phyloP scores from a whole-genome alignment of 2,797 vertebrate species.

The Sebastes diploproa region DNA sequence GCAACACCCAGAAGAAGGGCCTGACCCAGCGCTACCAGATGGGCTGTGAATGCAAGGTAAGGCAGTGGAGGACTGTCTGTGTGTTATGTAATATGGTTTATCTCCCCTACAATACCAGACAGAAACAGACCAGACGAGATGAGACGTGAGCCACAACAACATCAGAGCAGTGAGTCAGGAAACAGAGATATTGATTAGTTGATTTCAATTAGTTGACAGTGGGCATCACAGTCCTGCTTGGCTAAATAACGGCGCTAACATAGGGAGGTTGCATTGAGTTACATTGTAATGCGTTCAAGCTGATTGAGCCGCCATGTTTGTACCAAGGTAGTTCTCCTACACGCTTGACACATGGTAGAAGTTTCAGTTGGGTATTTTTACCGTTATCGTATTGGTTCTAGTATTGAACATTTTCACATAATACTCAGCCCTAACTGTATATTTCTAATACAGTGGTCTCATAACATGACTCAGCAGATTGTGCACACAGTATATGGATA shows the following conservation, averaged over 20 bases:
- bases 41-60: slow-evolving; percentile 99
- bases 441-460: not conserved
- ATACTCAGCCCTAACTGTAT: not conserved
- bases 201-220: not conserved
- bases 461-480: not conserved
- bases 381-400: not conserved
- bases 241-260: too few relatives aligned
- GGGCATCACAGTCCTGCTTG: too few relatives aligned
- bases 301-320: too few relatives aligned
- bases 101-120: not conserved
- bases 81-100: not conserved
- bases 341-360: too few relatives aligned
- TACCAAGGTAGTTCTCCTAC: too few relatives aligned
- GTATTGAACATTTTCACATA: not conserved
- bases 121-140: slow-evolving; percentile 24
- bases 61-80: slow-evolving; percentile 1
- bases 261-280: too few relatives aligned
- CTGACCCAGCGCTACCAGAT: slow-evolving; percentile 98
- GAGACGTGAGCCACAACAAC: slow-evolving; percentile 9
- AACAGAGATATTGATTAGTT: not conserved
- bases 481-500: not conserved
- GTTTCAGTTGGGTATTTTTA: not conserved
- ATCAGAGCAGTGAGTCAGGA: not conserved
- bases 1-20: slow-evolving; percentile 96
- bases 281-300: too few relatives aligned